phyloP scores from a whole-genome alignment of 2,888 invertebrate species.

The Dermolepida albohirtum region DNA sequence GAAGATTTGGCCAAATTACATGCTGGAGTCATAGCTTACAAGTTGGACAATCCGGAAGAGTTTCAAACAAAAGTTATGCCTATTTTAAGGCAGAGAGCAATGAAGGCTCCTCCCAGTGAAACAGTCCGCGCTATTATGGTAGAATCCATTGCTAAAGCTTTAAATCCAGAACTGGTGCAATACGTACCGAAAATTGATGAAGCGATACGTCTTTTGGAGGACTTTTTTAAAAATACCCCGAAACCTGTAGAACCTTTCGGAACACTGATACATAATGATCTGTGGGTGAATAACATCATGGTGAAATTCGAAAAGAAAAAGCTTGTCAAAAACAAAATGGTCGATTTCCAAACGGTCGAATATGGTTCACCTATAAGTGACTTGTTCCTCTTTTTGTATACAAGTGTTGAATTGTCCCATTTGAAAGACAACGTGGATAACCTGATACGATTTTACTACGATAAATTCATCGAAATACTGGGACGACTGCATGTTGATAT shows the following conservation, averaged over 20 bases:
- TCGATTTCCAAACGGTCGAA: neutral
- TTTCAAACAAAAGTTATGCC: slow-evolving; percentile 61
- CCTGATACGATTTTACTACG: neutral
- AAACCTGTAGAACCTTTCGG: slow-evolving; percentile 22
- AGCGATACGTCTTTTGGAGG: slow-evolving; percentile 37
- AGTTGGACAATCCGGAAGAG: slow-evolving; percentile 61
- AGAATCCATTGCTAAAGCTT: neutral
- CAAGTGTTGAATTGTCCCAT: neutral
- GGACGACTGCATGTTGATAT: neutral
- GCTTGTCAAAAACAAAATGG: neutral
- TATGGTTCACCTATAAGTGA: neutral
- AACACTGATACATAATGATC: neutral
- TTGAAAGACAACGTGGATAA: slow-evolving; percentile 7
- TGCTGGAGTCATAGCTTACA: slow-evolving; percentile 67
- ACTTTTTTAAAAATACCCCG: slow-evolving; percentile 9
- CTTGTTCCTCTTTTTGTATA: neutral
- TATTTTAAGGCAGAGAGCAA: slow-evolving; percentile 50
- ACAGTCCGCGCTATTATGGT: neutral
- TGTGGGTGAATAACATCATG: slow-evolving; percentile 2
- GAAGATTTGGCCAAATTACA: slow-evolving; percentile 67
- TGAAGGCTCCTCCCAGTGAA: slow-evolving; percentile 6
- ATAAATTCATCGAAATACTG: neutral
- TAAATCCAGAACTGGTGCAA: neutral
- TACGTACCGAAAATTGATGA: too few relatives aligned
- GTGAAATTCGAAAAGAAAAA: slow-evolving; percentile 4